Evolutionary conservation across 2,113 vertebrate genomes (phyloP).

Genomic region (Tupaia tana): DNA sequence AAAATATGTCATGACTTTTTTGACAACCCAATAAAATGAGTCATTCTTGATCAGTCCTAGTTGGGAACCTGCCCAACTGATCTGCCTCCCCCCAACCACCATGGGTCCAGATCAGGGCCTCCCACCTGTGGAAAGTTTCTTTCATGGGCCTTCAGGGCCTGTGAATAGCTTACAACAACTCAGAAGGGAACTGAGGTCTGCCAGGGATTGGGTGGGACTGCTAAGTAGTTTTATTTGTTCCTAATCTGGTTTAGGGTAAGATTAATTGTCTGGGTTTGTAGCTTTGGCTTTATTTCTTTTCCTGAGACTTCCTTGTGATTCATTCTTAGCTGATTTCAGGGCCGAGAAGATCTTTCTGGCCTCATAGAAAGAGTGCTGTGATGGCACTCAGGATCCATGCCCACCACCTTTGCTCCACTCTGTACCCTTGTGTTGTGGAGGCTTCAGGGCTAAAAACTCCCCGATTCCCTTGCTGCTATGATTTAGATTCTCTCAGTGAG

Average conservation of each 20-base stretch:
- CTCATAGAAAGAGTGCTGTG: not conserved
- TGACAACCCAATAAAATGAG: no score
- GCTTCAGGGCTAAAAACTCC: not conserved
- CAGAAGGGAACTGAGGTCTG: not conserved
- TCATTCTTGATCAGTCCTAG: no score
- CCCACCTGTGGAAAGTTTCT: not conserved
- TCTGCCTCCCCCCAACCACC: no score
- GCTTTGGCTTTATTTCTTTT: not conserved
- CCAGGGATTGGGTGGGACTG: not conserved
- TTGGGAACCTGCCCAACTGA: no score
- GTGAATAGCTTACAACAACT: not conserved
- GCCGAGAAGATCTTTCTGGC: not conserved
- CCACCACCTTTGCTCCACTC: not conserved
- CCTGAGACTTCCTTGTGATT: not conserved
- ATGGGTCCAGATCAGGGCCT: not conserved
- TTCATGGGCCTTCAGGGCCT: not conserved
- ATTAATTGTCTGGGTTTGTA: not conserved
- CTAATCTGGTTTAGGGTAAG: not conserved
- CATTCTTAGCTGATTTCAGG: not conserved
- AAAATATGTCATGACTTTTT: no score
- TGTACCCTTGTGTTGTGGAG: not conserved
- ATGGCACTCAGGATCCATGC: not conserved
- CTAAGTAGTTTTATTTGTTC: not conserved
- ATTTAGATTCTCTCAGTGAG: not conserved
- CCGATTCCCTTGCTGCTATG: not conserved